Evolutionary conservation across 2,888 invertebrate species (phyloP).

Genomic region (Ophraella communa): DNA sequence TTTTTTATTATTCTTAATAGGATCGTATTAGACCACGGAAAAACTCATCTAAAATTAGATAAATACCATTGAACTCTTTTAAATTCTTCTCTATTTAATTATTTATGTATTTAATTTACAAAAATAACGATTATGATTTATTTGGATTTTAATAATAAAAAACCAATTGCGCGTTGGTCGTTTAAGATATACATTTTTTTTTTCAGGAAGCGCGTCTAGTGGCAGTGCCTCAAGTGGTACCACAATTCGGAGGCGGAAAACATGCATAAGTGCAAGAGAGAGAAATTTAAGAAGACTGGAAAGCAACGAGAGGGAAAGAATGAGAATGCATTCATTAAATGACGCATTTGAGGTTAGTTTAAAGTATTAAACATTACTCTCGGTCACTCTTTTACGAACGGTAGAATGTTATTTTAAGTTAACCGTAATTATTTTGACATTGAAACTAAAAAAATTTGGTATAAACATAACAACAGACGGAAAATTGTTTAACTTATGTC

Average conservation of each 20-base stretch:
- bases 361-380: neutral
- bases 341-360: constrained; percentile 75
- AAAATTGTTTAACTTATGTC: neutral
- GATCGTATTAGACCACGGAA: too few relatives aligned
- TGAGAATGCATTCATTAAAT: constrained; percentile 81
- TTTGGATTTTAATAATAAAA: too few relatives aligned
- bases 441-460: neutral
- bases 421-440: neutral
- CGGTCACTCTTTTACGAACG: too few relatives aligned
- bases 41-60: too few relatives aligned
- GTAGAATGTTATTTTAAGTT: too few relatives aligned
- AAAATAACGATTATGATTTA: too few relatives aligned
- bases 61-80: too few relatives aligned
- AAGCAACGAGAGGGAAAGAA: constrained; percentile 79
- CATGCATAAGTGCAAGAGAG: constrained; percentile 71
- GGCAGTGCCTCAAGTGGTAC: constrained; percentile 57
- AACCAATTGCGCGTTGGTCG: too few relatives aligned
- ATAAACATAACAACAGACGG: neutral
- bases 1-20: too few relatives aligned
- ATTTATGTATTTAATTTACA: too few relatives aligned
- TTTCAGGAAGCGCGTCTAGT: constrained; percentile 58
- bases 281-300: constrained; percentile 75
- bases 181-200: constrained; percentile 19
- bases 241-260: constrained; percentile 63
- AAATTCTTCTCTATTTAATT: too few relatives aligned